Conservation (phyloP, 2,888 invertebrate species). For the Coleophora deauratella region DNA sequence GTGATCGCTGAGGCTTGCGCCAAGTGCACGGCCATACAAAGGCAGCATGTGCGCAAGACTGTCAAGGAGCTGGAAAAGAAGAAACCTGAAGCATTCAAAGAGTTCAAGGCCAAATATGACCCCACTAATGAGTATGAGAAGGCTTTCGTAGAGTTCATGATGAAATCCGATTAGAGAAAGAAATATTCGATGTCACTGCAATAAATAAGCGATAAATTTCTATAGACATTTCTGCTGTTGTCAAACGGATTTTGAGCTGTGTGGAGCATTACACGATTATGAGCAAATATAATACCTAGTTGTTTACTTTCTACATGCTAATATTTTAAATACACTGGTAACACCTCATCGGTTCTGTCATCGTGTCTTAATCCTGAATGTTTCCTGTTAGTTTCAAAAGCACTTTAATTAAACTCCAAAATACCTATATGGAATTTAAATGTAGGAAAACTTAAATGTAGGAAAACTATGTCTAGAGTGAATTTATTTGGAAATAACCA, state of each 20-base stretch:
- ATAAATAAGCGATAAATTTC: too few relatives aligned
- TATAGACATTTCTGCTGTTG: too few relatives aligned
- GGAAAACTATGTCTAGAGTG: too few relatives aligned
- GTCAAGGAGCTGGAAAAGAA: constrained; percentile 43
- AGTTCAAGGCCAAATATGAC: constrained; percentile 46
- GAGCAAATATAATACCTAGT: background rate
- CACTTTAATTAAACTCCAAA: too few relatives aligned
- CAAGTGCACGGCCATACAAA: constrained; percentile 48
- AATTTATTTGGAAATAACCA: too few relatives aligned
- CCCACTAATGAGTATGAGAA: constrained; percentile 47
- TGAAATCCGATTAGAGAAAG: constrained; percentile 25
- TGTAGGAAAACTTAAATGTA: too few relatives aligned
- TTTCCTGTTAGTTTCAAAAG: too few relatives aligned
- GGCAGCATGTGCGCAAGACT: constrained; percentile 36
- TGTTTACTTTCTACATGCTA: background rate
- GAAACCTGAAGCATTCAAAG: constrained; percentile 36
- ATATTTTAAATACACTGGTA: background rate
- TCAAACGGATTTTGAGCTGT: constrained; percentile 15
- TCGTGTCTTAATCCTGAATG: too few relatives aligned
- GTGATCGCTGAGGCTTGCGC: constrained; percentile 48
- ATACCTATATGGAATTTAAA: too few relatives aligned
- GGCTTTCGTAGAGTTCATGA: constrained; percentile 39
- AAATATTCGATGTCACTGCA: too few relatives aligned
- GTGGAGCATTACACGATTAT: constrained; percentile 36
- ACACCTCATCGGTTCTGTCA: too few relatives aligned